Evolutionary conservation across 2,113 vertebrate genomes (phyloP), one percentile per base, ranked within the genome.

Genomic region (Herpailurus yagouaroundi): DNA sequence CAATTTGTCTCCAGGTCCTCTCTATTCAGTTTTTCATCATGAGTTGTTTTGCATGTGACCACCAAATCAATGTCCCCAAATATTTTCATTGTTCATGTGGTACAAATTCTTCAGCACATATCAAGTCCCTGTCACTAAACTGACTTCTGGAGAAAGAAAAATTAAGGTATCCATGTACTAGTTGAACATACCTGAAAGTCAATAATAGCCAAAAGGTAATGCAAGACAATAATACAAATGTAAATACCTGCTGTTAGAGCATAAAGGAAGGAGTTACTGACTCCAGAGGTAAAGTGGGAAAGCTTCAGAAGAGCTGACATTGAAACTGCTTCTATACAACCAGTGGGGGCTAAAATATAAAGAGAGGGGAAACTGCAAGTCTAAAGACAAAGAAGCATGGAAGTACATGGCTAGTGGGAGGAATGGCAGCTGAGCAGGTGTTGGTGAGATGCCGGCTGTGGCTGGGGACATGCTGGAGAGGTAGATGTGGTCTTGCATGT

Each of bases 241-340:
- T n/a, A 25, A 66, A 82, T 38, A 1, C 31, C 33, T 69, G 31
- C 89, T 81, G 38, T 21, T 55, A 38, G n/a, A 68, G 13, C 29
- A 27, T 41, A 71, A 92, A 92, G 69, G 82, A 52, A 93, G 73
- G 69, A 79, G 29, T 45, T 82, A 52, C 29, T 63, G 36, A 45
- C 7, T 74, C n/a, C 29, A 27, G n/a, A 31, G 80, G 14, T 63
- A 31, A 86, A 29, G 16, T 31, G 33, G 23, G 60, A 23, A 79
- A 38, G 27, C 25, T 84, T 81, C 81, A 92, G 69, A 96, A 81
- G 7, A 86, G n/a, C n/a, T 97, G 77, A 93, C 66, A 74, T 91
- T 63, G 77, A 93, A 86, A 57, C 38, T 68, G 23, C 4, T n/a
- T 68, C 45, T 95, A 93, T 55, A 84, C 27, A 50, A 66, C 91